phyloP scores from a whole-genome alignment of 2,113 vertebrate species.

The Phalacrocorax pelagicus region DNA sequence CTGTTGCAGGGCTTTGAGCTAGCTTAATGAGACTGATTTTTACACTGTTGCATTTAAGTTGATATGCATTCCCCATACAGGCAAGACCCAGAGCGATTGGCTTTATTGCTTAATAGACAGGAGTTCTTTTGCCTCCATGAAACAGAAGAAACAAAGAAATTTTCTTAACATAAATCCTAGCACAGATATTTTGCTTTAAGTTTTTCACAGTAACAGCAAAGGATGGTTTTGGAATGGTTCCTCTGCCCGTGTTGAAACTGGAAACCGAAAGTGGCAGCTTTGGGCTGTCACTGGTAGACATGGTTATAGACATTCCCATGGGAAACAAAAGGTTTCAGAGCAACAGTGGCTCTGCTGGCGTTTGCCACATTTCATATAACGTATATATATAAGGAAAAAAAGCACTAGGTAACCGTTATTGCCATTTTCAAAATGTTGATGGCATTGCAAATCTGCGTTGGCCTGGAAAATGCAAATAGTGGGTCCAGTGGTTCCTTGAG shows the following conservation, averaged over 20 bases:
- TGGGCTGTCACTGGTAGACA: not conserved
- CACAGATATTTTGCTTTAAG: not conserved
- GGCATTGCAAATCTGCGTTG: not conserved
- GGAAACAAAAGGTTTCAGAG: not conserved
- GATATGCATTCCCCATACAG: not conserved
- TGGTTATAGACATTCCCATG: not conserved
- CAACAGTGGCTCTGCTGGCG: not conserved
- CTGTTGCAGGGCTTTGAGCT: not conserved
- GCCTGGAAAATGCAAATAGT: not conserved
- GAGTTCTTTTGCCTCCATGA: not conserved
- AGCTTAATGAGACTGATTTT: conserved; percentile 19
- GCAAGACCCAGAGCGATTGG: not conserved
- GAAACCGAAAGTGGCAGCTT: not conserved
- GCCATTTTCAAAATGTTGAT: not conserved
- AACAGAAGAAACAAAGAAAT: not conserved
- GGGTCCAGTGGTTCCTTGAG: not conserved
- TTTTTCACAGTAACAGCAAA: not conserved
- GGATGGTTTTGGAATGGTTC: not conserved
- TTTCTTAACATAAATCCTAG: not conserved
- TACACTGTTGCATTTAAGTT: not conserved
- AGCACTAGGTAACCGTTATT: not conserved
- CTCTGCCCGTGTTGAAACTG: not conserved
- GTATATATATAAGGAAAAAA: not conserved
- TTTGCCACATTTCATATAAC: not conserved
- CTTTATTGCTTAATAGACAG: not conserved